Base-by-base conservation (phyloP, 2,797 vertebrate species). In the Tragopan temminckii region DNA sequence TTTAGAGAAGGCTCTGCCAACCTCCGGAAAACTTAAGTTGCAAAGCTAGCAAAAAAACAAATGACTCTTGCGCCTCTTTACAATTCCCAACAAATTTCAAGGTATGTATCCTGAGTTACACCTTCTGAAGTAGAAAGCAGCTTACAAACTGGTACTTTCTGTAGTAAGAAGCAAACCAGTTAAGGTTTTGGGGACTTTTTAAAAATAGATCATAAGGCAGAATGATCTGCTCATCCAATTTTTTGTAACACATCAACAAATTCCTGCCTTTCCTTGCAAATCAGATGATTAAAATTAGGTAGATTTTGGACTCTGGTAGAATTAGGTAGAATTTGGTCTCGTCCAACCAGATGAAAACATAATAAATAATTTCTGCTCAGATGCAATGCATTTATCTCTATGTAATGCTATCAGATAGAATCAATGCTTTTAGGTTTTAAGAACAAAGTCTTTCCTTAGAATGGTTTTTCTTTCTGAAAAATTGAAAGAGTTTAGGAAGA, bases 301-400 rank as follows among this genome's bases (percentile, higher is more conserved):
- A 92, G 79, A 88, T 88, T 80, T 95, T 92, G 79, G 81, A 92
- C 70, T 75, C 80, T n/a, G n/a, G n/a, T n/a, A n/a, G n/a, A 76
- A 83, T 83, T 35, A 43, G 52, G 84, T 82, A 92, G 79, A 88
- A 89, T 80, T 95, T 92, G 79, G 81, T 93, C 70, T 75, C 80
- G 66, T 76, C 66, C 67, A 90, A 79, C 86, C 82, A 88, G 59
- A 67, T 79, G 80, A 91, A 94, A 92, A 89, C 76, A 91, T 81
- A 61, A 89, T 88, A 92, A 93, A 92, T 81, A 10, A 93, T 92
- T 97, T 93, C 45, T 92, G 67, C 77, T 88, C 77, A 89, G 89
- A 81, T 70, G 61, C 59, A 84, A 77, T 94, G 72, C 84, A 95
- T 90, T 95, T 95, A 80, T 92, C 89, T 96, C 80, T 70, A 90